Conservation (phyloP, 2,797 vertebrate species). For the Amniataba percoides region DNA sequence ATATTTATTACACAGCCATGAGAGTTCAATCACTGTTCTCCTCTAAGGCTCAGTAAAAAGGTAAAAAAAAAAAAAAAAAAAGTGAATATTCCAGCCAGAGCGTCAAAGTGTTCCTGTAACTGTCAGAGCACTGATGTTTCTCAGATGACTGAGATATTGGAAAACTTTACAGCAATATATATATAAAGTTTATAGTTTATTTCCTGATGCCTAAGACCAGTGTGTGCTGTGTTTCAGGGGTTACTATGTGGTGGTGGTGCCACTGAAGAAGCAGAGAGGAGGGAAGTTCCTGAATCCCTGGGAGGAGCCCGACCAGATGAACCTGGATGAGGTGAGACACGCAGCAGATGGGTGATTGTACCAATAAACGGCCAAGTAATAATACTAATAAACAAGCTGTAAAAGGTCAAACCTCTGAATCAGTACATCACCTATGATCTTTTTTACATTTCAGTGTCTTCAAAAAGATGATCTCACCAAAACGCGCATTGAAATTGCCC, state of each 20-base stretch:
- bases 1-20: background rate
- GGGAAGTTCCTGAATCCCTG: slow-evolving; percentile 95
- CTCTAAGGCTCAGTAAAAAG: background rate
- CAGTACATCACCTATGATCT: too few species aligned
- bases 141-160: background rate
- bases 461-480: background rate
- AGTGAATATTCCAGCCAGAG: background rate
- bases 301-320: slow-evolving; percentile 98
- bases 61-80: background rate
- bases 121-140: background rate
- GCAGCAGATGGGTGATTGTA: background rate
- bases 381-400: background rate
- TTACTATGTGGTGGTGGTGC: slow-evolving; percentile 97
- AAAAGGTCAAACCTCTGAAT: background rate
- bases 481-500: background rate
- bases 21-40: background rate
- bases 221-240: slow-evolving; percentile 85
- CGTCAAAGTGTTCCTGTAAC: background rate
- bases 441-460: background rate
- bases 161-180: too few species aligned
- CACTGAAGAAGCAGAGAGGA: slow-evolving; percentile 95
- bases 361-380: slow-evolving; percentile 4
- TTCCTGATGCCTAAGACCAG: slow-evolving; percentile 18
- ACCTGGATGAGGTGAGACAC: slow-evolving; percentile 93
- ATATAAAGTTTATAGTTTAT: background rate